Percentiles rank a stretch among this genome's conserved stretches.
Evolutionary conservation across 2,113 vertebrate genomes (phyloP).

Genomic region (Oryzias woworae): DNA sequence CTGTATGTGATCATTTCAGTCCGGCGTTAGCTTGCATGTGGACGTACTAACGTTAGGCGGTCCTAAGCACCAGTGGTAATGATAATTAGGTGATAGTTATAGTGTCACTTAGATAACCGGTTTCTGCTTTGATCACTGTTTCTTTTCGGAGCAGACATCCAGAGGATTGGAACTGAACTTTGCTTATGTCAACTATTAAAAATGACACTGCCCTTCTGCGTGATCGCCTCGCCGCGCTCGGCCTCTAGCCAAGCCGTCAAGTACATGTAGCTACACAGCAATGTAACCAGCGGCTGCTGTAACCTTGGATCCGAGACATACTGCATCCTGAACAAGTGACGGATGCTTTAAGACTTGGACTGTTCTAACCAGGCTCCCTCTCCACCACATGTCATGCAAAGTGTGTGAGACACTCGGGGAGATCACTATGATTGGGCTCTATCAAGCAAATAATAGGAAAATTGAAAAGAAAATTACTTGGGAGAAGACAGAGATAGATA

Average conservation of each 20-base stretch:
- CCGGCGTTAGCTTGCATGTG: conserved; percentile 56
- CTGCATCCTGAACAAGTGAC: conserved; percentile 68
- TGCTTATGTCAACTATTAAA: conserved; percentile 49
- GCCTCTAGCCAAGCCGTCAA: conserved; percentile 51
- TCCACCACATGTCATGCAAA: conserved; percentile 82
- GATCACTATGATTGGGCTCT: conserved; percentile 73
- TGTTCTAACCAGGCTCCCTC: conserved; percentile 72
- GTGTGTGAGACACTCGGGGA: conserved; percentile 69
- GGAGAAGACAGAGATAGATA: conserved; percentile 74
- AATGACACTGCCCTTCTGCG: conserved; percentile 51
- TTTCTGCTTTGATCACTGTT: conserved; percentile 34
- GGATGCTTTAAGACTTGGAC: conserved; percentile 75
- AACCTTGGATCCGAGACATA: conserved; percentile 72
- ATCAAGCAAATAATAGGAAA: conserved; percentile 71
- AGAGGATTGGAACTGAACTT: conserved; percentile 46
- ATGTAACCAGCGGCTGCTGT: conserved; percentile 62
- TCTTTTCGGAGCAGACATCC: conserved; percentile 39
- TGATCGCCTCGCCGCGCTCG: conserved; percentile 52
- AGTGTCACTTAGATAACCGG: conserved; percentile 10
- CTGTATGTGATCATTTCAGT: conserved; percentile 54
- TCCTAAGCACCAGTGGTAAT: conserved; percentile 68
- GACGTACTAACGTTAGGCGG: conserved; percentile 53
- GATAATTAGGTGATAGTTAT: conserved; percentile 51
- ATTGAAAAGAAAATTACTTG: conserved; percentile 56
- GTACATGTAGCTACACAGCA: conserved; percentile 63